Evolutionary conservation across 2,888 invertebrate genomes (phyloP), one percentile per base, ranked within the genome.

Genomic region (Drepanosiphum platanoidis): DNA sequence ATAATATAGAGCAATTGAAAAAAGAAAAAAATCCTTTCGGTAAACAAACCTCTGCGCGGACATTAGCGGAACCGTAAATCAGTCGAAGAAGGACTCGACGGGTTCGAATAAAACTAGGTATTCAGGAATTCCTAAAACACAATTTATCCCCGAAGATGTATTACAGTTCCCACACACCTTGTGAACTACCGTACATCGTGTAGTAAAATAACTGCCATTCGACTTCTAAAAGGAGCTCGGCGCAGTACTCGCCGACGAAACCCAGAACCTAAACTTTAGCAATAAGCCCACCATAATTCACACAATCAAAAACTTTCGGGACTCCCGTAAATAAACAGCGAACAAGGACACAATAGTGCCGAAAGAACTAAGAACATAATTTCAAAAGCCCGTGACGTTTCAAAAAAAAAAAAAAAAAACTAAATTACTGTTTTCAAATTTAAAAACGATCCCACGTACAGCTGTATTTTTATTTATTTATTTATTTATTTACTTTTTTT

Each of bases 261-360:
- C 39, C 32, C 32, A 32, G 30, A 22, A 1, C 34, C 34, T n/a
- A 83, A 83, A 83, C 66, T 83, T 83, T 75, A 39, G 83, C 74
- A 83, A 83, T 83, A 83, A 52, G 74, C 74, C 66, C 30, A 27
- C 46, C 36, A 66, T 64, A 83, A 75, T 75, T 75, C 83, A 75
- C 66, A 34, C 75, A 22, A 83, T 83, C 74, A 66, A 75, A 82
- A 75, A 83, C 83, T 83, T 83, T 83, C 27, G 11, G 30, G 13
- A 64, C 36, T 1, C 66, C 66, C 34, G 46, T 66, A 83, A 83
- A 83, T 83, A 46, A 74, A 83, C 46, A 30, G 46, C 8, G 7
- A 74, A 75, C 75, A 42, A 39, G n/a, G 30, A 42, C 15, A 72
- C 34, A 66, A 83, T 36, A 74, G 46, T 52, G 75, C 46, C 22